These are phyloP conservation scores for Crotalus horridus DNA, from an alignment of 2,113 vertebrate species.

Conservation along the genomic window DNA sequence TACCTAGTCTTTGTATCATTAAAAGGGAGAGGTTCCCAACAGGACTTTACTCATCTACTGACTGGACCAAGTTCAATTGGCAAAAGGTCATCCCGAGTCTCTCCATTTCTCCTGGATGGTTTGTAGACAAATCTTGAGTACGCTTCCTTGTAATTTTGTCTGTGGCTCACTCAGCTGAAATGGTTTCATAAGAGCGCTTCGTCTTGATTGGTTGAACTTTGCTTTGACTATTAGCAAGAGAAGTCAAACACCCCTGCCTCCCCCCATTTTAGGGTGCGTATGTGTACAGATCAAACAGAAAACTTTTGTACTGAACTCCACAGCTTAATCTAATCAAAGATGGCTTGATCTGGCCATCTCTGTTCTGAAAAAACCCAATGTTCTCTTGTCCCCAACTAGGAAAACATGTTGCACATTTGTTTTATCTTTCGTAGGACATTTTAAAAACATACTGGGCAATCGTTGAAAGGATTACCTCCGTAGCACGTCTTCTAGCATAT, in stretches of 20 bases:
- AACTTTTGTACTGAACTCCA: background rate
- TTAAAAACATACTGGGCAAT: background rate
- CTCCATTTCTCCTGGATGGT: conserved; percentile 8
- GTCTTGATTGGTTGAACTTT: conserved; percentile 41
- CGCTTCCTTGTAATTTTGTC: background rate
- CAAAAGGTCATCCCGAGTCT: conserved; percentile 12
- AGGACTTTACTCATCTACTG: background rate
- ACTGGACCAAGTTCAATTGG: conserved; percentile 13
- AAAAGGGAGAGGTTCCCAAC: background rate
- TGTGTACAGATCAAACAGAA: background rate
- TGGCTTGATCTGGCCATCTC: background rate
- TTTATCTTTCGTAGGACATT: background rate
- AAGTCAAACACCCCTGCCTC: background rate
- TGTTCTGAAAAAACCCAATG: background rate
- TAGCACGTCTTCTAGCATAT: background rate
- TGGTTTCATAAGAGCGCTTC: conserved; percentile 37
- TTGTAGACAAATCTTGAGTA: conserved; percentile 6
- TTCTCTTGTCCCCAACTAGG: background rate
- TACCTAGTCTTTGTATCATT: background rate
- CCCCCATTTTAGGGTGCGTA: background rate
- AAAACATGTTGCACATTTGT: background rate
- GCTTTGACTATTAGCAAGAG: conserved; percentile 26
- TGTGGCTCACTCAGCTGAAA: conserved; percentile 28
- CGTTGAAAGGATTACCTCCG: background rate
- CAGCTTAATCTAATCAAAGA: background rate